Conservation (phyloP, 92 coral and sea anemone species). For the Isaurus tuberculatus region DNA sequence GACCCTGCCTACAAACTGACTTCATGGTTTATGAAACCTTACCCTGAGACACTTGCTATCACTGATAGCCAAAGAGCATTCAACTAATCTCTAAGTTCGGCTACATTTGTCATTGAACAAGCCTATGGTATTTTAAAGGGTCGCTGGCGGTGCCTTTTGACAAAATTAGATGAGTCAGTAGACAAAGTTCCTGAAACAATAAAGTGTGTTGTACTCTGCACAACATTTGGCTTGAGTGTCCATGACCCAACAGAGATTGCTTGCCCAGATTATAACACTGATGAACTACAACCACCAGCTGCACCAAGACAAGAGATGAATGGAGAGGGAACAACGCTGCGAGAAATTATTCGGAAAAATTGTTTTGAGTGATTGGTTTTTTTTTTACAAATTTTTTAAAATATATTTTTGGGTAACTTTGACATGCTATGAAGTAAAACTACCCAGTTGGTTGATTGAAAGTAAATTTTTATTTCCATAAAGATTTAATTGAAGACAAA, state of each 20-base stretch:
- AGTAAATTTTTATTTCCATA: too few relatives aligned
- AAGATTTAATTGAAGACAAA: constrained; percentile 12
- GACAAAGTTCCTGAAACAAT: constrained; percentile 49
- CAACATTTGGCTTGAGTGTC: constrained; percentile 34
- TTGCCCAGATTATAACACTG: constrained; percentile 30
- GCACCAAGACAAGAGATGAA: constrained; percentile 31
- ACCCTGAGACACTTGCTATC: constrained; percentile 48
- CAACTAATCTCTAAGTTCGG: constrained; percentile 48
- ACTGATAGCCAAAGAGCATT: constrained; percentile 47
- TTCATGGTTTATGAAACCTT: constrained; percentile 59
- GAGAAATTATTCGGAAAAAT: constrained; percentile 40
- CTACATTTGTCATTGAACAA: constrained; percentile 54
- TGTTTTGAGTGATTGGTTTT: neutral
- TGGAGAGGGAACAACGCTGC: constrained; percentile 54
- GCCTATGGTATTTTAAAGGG: constrained; percentile 53
- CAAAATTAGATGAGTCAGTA: constrained; percentile 48
- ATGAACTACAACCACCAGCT: constrained; percentile 41
- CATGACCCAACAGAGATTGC: constrained; percentile 39
- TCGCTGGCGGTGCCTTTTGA: constrained; percentile 43
- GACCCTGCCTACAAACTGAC: constrained; percentile 59
- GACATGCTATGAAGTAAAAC: neutral
- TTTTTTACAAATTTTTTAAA: constrained; percentile 5
- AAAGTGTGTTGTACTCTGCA: constrained; percentile 37
- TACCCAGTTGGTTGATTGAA: too few relatives aligned
- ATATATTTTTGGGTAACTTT: neutral